Conservation (phyloP, 2,797 vertebrate genomes). For the Tachyglossus aculeatus region DNA sequence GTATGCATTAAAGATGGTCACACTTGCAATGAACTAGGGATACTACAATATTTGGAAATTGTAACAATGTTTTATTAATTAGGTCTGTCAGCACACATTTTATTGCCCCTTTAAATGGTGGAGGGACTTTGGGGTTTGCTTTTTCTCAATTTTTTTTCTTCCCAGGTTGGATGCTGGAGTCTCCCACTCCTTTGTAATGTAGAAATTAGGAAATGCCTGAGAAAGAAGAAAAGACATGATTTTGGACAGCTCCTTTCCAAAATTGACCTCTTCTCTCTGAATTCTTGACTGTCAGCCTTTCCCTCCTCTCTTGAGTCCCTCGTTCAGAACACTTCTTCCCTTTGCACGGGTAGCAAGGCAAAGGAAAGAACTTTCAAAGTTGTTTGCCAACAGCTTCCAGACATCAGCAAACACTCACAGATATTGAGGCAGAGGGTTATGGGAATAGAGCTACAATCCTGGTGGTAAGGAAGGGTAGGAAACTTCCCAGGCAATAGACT, state of each 20-base stretch:
- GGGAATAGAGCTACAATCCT: not conserved
- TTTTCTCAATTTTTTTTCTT: constrained; percentile 42
- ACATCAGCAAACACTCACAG: not conserved
- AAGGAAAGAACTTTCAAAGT: not conserved
- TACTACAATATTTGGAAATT: constrained; percentile 46
- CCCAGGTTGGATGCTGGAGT: not conserved
- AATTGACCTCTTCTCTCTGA: not conserved
- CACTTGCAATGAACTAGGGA: constrained; percentile 12
- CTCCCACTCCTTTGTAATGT: not conserved
- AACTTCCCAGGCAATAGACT: not conserved
- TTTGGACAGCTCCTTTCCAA: constrained; percentile 39
- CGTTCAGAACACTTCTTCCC: not conserved
- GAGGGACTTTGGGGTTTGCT: not conserved
- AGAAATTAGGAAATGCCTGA: not conserved
- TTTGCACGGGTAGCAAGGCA: not conserved
- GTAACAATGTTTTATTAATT: constrained; percentile 55
- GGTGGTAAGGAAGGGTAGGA: not conserved
- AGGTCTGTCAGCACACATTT: constrained; percentile 42
- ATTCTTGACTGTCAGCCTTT: not conserved
- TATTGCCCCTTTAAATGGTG: constrained; percentile 27
- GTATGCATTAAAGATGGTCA: constrained; percentile 8
- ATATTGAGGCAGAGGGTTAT: not conserved
- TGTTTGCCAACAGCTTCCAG: not conserved
- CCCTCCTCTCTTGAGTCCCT: not conserved
- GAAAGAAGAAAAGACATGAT: not conserved